Evolutionary conservation across 2,797 vertebrate genomes (phyloP).

Genomic region (Buceros bicornis): DNA sequence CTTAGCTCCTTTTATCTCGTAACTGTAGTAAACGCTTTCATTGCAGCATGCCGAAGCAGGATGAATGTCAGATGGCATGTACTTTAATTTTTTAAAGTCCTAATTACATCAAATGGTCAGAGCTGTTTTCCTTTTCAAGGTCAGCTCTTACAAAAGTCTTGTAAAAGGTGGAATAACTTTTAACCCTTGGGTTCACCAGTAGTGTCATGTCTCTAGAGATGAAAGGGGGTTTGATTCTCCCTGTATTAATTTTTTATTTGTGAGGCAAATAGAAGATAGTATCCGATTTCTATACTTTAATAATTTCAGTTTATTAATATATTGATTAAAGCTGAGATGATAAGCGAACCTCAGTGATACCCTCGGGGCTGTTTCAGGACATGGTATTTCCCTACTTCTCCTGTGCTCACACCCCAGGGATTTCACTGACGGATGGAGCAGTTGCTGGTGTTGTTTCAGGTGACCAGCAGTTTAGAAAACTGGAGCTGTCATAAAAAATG

Average conservation of each 20-base stretch:
- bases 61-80: background rate
- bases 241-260: background rate
- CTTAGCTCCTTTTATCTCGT: background rate
- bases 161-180: background rate
- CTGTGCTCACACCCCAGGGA: background rate
- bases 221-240: background rate
- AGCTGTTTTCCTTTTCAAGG: background rate
- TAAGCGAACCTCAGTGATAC: background rate
- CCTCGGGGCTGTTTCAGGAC: background rate
- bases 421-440: background rate
- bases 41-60: background rate
- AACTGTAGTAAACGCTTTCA: background rate
- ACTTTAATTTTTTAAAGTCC: background rate
- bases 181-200: background rate
- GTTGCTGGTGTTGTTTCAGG: background rate
- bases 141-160: background rate
- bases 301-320: background rate
- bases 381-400: background rate
- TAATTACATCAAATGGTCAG: background rate
- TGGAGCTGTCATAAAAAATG: background rate
- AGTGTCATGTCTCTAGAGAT: background rate
- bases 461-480: background rate
- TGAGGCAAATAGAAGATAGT: background rate
- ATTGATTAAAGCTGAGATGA: background rate
- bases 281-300: background rate